These are phyloP conservation scores for Vulpes lagopus DNA, from an alignment of 2,113 vertebrate genomes.

Conservation along the genomic window DNA sequence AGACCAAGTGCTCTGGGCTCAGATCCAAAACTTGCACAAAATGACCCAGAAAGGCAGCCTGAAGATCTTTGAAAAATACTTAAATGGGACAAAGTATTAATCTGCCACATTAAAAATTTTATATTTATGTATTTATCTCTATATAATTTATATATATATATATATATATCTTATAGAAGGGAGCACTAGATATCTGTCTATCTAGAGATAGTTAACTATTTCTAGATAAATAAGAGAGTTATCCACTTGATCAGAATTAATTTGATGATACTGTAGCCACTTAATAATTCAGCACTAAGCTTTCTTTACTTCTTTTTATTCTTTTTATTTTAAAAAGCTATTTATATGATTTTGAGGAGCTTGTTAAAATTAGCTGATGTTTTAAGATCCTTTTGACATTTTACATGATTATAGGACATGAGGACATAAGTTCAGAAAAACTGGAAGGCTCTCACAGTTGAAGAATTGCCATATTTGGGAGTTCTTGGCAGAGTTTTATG, in stretches of 20 bases:
- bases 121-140: background rate
- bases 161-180: background rate
- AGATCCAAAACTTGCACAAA: background rate
- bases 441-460: constrained; percentile 74
- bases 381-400: constrained; percentile 79
- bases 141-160: background rate
- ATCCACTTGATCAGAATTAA: background rate
- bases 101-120: background rate
- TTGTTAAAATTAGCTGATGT: constrained; percentile 77
- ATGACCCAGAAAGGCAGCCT: background rate
- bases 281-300: background rate
- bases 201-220: too few relatives aligned
- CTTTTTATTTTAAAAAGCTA: constrained; percentile 59
- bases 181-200: background rate
- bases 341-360: constrained; percentile 65
- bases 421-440: constrained; percentile 76
- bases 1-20: constrained; percentile 40
- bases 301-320: constrained; percentile 31
- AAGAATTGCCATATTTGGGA: constrained; percentile 76
- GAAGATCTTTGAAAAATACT: background rate
- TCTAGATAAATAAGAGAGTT: background rate
- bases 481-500: constrained; percentile 67
- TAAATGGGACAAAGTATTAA: background rate
- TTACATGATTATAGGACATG: constrained; percentile 66
- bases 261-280: background rate